These are phyloP conservation scores for Cyprinodon brontotheroides DNA, from an alignment of 2,113 vertebrate species.

Conservation along the genomic window DNA sequence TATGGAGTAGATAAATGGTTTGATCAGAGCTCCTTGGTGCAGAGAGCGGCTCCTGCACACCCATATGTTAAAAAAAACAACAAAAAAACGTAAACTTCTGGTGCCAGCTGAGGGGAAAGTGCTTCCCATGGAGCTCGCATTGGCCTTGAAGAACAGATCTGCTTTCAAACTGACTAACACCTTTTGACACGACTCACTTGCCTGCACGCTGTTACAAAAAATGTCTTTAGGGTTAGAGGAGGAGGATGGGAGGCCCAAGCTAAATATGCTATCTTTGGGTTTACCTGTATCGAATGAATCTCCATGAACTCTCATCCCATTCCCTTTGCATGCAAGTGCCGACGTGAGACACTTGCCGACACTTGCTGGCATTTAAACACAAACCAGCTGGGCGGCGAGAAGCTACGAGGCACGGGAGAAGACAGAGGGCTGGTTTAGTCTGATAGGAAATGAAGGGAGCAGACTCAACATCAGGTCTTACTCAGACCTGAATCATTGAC, in stretches of 20 bases:
- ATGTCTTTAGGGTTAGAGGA: constrained; percentile 54
- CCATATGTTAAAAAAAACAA: constrained; percentile 8
- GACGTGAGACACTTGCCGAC: constrained; percentile 39
- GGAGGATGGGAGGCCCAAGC: constrained; percentile 15
- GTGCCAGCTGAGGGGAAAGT: constrained; percentile 57
- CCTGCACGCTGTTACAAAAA: constrained; percentile 75
- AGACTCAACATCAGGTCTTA: constrained; percentile 58
- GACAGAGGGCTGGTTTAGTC: constrained; percentile 57
- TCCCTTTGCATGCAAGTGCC: constrained; percentile 39
- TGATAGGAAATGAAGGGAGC: constrained; percentile 60
- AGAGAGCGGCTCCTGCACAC: constrained; percentile 50
- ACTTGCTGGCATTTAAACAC: constrained; percentile 60
- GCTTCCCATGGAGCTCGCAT: constrained; percentile 53
- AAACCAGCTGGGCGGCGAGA: constrained; percentile 71
- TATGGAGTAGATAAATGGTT: constrained; percentile 70
- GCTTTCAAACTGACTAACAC: constrained; percentile 79
- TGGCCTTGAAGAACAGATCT: constrained; percentile 74
- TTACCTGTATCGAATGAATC: constrained; percentile 63
- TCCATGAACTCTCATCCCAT: constrained; percentile 49
- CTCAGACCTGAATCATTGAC: constrained; percentile 47
- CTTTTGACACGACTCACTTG: constrained; percentile 75
- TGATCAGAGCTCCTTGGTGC: constrained; percentile 60
- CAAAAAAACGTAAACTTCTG: constrained; percentile 49
- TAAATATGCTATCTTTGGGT: constrained; percentile 61
- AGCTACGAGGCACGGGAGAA: constrained; percentile 47